phyloP scores from a whole-genome alignment of 2,888 invertebrate genomes.

The Tenthredo distinguenda region DNA sequence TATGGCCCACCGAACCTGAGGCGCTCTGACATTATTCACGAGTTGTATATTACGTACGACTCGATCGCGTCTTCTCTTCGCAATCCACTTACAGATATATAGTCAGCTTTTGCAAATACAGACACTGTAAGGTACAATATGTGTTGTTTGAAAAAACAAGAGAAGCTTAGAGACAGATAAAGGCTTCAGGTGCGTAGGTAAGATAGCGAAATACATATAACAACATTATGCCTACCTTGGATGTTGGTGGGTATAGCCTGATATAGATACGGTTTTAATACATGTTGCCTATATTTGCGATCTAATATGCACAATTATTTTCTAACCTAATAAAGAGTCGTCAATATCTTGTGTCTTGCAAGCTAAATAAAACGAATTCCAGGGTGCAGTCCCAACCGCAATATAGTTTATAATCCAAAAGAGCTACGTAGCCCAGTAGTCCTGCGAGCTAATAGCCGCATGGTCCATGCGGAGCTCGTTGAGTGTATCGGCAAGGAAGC shows the following conservation, averaged over 20 bases:
- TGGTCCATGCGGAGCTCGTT: neutral
- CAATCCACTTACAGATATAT: neutral
- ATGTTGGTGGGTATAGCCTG: neutral
- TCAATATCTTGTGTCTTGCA: neutral
- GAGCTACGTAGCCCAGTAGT: neutral
- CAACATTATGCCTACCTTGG: neutral
- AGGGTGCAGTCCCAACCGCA: neutral
- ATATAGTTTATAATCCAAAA: neutral
- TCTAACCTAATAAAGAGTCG: neutral
- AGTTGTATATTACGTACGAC: neutral
- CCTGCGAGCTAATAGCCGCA: neutral
- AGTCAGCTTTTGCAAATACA: conserved; percentile 18
- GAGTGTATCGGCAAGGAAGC: neutral
- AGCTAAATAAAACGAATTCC: neutral
- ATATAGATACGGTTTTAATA: neutral
- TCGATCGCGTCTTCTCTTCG: neutral
- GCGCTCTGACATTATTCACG: neutral
- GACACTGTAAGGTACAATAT: neutral
- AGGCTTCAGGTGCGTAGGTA: neutral
- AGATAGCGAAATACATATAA: neutral
- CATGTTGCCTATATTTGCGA: neutral
- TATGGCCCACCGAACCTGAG: no score
- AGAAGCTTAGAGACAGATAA: conserved; percentile 16
- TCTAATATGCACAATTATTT: neutral
- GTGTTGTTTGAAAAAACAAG: neutral